A percentile compares a stretch with the other conserved stretches of the same genome.
Conservation (phyloP, 2,888 invertebrate genomes). For the Sesia bembeciformis region DNA sequence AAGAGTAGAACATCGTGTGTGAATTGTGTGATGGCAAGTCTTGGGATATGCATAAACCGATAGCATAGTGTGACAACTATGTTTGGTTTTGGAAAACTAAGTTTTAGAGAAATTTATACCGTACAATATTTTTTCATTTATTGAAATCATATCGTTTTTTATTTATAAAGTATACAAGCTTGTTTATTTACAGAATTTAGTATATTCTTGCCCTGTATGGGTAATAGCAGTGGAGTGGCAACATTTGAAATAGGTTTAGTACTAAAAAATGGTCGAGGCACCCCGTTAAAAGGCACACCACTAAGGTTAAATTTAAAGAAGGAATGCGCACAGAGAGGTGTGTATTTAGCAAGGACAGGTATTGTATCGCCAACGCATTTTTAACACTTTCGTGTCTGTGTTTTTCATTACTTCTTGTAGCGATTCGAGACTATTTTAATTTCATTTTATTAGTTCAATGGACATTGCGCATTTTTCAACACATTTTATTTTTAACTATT, state of each 20-base stretch:
- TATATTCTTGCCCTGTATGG: slow-evolving; percentile 89
- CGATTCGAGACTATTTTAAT: neutral
- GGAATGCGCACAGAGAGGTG: slow-evolving; percentile 95
- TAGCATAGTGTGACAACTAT: neutral
- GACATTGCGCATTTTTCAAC: neutral
- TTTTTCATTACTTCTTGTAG: slow-evolving; percentile 18
- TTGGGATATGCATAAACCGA: too few species aligned
- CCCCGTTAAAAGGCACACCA: slow-evolving; percentile 89
- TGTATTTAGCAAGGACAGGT: slow-evolving; percentile 79
- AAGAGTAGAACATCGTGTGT: too few species aligned
- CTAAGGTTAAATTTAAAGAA: slow-evolving; percentile 89
- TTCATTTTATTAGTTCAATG: neutral
- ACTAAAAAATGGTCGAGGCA: slow-evolving; percentile 86
- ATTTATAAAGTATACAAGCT: too few species aligned
- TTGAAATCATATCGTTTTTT: too few species aligned
- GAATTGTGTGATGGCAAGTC: too few species aligned
- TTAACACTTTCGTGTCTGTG: slow-evolving; percentile 65
- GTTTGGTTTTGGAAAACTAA: neutral
- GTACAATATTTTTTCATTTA: neutral
- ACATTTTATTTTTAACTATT: neutral
- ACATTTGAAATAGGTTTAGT: slow-evolving; percentile 90
- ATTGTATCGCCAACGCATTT: slow-evolving; percentile 76
- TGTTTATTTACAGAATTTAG: slow-evolving; percentile 82
- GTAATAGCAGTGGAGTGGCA: slow-evolving; percentile 90
- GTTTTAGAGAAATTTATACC: neutral